A percentile compares a stretch with the other conserved stretches of the same genome.
Conservation (phyloP, 2,113 vertebrate genomes). For the Nothocercus nigrocapillus region DNA sequence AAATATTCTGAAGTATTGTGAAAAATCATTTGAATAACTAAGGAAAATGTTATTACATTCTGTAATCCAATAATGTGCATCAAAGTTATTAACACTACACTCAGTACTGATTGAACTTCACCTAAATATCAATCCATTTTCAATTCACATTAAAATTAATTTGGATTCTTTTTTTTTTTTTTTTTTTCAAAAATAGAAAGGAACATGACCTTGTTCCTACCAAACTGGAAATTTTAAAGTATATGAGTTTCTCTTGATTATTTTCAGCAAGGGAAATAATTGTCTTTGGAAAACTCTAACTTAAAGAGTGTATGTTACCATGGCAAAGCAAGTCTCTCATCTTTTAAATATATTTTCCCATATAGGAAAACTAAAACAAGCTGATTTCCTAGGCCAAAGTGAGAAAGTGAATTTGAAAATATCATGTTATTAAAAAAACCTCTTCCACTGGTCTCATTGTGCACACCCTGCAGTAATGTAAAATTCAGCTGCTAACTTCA, state of each 20-base stretch:
- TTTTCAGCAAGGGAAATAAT: background rate
- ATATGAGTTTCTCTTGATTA: background rate
- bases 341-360: background rate
- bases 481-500: background rate
- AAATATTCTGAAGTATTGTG: background rate
- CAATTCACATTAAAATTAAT: background rate
- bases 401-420: background rate
- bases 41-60: background rate
- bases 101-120: constrained; percentile 20
- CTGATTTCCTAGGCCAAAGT: background rate
- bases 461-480: background rate
- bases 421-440: background rate
- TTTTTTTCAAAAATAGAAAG: background rate
- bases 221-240: background rate
- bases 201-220: background rate
- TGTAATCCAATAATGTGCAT: background rate
- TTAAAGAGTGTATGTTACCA: background rate
- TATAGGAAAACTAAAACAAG: background rate
- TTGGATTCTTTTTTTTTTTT: background rate
- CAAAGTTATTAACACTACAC: background rate
- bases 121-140: background rate
- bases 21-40: background rate
- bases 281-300: background rate
- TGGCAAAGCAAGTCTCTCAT: background rate
- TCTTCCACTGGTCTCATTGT: background rate